These are phyloP conservation scores for Hyles lineata DNA, from an alignment of 2,888 invertebrate genomes.

Conservation along the genomic window DNA sequence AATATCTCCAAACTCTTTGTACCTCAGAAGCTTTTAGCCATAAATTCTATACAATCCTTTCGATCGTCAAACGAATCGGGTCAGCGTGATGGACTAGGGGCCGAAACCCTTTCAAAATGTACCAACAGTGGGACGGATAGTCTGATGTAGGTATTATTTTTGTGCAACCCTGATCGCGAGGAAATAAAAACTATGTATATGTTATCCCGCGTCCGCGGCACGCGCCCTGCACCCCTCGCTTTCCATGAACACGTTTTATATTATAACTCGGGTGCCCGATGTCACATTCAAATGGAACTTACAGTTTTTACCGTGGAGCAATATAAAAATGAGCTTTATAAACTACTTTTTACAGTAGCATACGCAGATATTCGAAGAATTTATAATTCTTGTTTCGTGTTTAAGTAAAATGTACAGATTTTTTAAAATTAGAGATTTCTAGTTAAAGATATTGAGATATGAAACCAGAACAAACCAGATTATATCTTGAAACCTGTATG, in stretches of 20 bases:
- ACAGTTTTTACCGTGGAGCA: not conserved
- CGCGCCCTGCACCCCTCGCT: constrained; percentile 4
- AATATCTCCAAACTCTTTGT: too few relatives aligned
- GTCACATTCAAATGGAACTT: not conserved
- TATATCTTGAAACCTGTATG: too few relatives aligned
- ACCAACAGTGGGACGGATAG: not conserved
- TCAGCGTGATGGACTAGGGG: too few relatives aligned
- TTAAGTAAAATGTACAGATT: too few relatives aligned
- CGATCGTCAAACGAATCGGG: too few relatives aligned
- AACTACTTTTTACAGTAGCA: not conserved
- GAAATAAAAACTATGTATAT: not conserved
- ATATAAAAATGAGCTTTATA: constrained; percentile 1
- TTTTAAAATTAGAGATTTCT: too few relatives aligned
- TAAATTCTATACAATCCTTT: too few relatives aligned
- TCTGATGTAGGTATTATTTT: not conserved
- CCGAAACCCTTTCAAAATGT: too few relatives aligned
- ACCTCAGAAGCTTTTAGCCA: too few relatives aligned
- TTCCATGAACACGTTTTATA: constrained; percentile 5
- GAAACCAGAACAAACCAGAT: not conserved
- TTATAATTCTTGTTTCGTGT: too few relatives aligned
- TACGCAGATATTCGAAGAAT: too few relatives aligned
- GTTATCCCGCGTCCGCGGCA: not conserved
- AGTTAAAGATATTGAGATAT: too few relatives aligned
- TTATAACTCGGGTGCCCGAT: not conserved
- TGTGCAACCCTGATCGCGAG: not conserved